phyloP scores from a whole-genome alignment of 2,113 vertebrate genomes.

The Indicator maculatus region DNA sequence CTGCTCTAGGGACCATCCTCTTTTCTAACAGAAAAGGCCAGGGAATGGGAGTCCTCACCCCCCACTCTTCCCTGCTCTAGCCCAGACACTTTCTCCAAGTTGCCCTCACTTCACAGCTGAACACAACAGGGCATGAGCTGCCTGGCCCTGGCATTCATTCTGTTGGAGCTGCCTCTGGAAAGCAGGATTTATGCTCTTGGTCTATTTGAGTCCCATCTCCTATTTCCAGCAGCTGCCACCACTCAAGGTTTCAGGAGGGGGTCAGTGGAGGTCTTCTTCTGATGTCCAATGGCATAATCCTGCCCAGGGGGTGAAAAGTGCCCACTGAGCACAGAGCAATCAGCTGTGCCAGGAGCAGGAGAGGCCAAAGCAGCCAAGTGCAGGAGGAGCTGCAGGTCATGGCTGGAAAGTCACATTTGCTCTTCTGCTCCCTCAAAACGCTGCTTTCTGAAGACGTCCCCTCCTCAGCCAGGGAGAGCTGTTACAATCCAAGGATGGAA shows the following conservation, averaged over 20 bases:
- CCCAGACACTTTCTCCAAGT: not conserved
- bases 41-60: not conserved
- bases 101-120: not conserved
- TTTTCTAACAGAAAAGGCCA: not conserved
- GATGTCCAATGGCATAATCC: not conserved
- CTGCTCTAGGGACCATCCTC: not conserved
- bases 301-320: not conserved
- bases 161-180: not conserved
- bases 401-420: not conserved
- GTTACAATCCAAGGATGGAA: accelerated
- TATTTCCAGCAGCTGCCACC: not conserved
- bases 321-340: not conserved
- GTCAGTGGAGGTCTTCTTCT: accelerated
- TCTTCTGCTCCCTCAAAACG: not conserved
- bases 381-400: not conserved
- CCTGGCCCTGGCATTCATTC: not conserved
- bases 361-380: not conserved
- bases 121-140: not conserved
- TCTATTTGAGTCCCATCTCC: not conserved
- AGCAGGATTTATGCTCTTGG: not conserved
- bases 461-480: not conserved
- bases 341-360: not conserved
- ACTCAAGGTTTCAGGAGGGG: not conserved
- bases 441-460: not conserved
- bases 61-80: not conserved